Conservation (phyloP, 1,140 invertebrate species). For the Drosophila nigrodunni region DNA sequence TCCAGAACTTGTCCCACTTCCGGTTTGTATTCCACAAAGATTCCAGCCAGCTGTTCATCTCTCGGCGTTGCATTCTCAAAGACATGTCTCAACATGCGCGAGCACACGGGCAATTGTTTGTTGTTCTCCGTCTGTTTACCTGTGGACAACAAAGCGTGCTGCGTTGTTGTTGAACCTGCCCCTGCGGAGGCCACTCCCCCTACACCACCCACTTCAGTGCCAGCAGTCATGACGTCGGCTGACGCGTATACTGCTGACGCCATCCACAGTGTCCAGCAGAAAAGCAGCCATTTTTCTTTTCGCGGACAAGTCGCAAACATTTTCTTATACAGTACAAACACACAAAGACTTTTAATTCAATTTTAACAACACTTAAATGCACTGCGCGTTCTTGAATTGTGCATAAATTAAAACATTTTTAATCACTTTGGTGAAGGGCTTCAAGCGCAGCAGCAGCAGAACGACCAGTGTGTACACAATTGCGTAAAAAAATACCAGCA, state of each 20-base stretch:
- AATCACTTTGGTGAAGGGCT: constrained; percentile 28
- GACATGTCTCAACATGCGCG: constrained; percentile 75
- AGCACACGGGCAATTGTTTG: constrained; percentile 44
- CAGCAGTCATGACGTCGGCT: constrained; percentile 58
- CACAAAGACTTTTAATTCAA: neutral
- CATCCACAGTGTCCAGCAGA: constrained; percentile 42
- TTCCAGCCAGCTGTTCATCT: constrained; percentile 69
- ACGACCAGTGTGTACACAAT: constrained; percentile 3
- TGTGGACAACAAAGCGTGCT: constrained; percentile 28
- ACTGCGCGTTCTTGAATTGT: constrained; percentile 18
- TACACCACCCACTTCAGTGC: constrained; percentile 9
- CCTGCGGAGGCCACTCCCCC: neutral
- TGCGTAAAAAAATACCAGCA: constrained; percentile 2
- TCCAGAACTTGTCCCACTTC: constrained; percentile 43
- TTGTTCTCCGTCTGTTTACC: constrained; percentile 29
- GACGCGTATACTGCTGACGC: constrained; percentile 59
- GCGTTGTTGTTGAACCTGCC: constrained; percentile 2
- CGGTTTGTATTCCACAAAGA: constrained; percentile 72
- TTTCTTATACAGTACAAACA: constrained; percentile 12
- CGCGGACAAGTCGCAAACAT: constrained; percentile 3
- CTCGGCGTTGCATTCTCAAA: constrained; percentile 75
- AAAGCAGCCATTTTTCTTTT: constrained; percentile 30
- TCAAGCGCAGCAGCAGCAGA: constrained; percentile 7
- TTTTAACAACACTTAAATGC: constrained; percentile 12
- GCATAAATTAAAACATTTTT: constrained; percentile 47